These are phyloP conservation scores for Rhinatrema bivittatum DNA, from an alignment of 2,797 vertebrate species.

Conservation along the genomic window DNA sequence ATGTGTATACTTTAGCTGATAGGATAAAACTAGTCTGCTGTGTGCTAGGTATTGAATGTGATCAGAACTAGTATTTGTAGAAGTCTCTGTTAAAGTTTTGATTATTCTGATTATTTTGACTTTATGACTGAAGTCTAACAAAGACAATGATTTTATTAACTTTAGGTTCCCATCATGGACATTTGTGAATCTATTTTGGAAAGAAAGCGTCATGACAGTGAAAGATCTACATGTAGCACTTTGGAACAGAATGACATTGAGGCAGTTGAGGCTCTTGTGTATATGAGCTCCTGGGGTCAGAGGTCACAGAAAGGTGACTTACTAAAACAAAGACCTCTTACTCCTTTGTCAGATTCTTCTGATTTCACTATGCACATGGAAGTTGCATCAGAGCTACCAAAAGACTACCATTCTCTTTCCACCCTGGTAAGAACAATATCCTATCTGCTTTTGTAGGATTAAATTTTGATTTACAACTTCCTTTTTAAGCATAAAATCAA, in stretches of 20 bases:
- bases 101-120: no score
- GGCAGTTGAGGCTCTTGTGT: conserved; percentile 88
- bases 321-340: conserved; percentile 80
- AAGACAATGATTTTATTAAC: no score
- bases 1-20: no score
- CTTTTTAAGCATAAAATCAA: neutral
- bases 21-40: no score
- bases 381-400: conserved; percentile 56
- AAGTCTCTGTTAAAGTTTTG: no score
- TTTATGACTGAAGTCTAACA: no score
- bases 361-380: conserved; percentile 62
- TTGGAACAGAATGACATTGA: conserved; percentile 88
- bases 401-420: conserved; percentile 79
- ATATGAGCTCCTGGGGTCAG: conserved; percentile 95
- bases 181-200: conserved; percentile 68
- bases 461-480: accelerated
- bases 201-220: conserved; percentile 73
- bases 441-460: no score
- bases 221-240: conserved; percentile 61
- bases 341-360: conserved; percentile 88
- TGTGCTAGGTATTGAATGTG: no score
- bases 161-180: conserved; percentile 71
- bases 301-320: conserved; percentile 56
- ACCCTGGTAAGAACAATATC: conserved; percentile 85
- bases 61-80: no score